phyloP scores from a whole-genome alignment of 2,888 invertebrate species.

The Malacosoma neustria region DNA sequence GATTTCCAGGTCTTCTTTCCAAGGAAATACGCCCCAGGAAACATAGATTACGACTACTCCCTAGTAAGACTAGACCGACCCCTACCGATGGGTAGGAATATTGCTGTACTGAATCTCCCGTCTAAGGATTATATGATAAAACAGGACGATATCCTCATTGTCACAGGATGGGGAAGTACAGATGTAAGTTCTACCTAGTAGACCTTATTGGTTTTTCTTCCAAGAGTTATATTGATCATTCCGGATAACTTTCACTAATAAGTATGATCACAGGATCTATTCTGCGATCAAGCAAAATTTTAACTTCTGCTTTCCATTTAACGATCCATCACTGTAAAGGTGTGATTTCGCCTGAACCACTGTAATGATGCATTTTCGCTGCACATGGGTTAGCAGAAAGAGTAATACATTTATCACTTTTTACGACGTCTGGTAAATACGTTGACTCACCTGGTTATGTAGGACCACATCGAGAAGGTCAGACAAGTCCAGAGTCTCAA shows the following conservation, averaged over 20 bases:
- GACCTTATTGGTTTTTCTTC: too few species aligned
- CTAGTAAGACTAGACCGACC: constrained; percentile 52
- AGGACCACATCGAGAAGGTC: too few species aligned
- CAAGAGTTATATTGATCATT: neutral
- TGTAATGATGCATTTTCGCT: too few species aligned
- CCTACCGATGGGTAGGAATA: constrained; percentile 59
- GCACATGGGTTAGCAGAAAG: too few species aligned
- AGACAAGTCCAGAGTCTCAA: too few species aligned
- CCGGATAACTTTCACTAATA: neutral
- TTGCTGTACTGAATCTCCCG: constrained; percentile 58
- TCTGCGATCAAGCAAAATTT: too few species aligned
- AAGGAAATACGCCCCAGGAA: constrained; percentile 39
- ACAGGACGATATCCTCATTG: constrained; percentile 49
- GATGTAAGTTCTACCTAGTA: constrained; percentile 48
- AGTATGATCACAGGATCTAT: neutral
- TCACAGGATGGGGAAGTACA: constrained; percentile 65
- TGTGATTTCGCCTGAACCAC: too few species aligned
- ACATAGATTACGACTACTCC: constrained; percentile 53
- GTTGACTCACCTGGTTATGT: too few species aligned
- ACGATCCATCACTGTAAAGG: too few species aligned
- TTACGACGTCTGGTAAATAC: too few species aligned
- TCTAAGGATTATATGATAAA: constrained; percentile 44
- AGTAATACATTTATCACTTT: too few species aligned
- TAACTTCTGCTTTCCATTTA: too few species aligned
- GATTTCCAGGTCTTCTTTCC: constrained; percentile 60